Conservation (phyloP, 2,113 vertebrate species). For the Plotosus lineatus region DNA sequence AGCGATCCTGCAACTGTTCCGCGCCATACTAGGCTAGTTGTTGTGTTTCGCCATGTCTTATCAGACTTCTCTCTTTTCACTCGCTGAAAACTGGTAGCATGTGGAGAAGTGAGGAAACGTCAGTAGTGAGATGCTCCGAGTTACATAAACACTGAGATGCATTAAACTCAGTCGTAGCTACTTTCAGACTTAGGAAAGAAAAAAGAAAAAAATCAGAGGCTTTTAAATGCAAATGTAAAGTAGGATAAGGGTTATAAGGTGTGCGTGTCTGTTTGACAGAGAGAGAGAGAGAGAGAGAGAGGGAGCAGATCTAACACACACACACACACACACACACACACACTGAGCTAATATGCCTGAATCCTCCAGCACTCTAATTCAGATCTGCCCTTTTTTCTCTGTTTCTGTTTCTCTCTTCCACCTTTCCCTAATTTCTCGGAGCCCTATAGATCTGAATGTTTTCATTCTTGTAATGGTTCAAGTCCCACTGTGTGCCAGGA, state of each 20-base stretch:
- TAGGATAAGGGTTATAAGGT: no score
- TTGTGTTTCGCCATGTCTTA: neutral
- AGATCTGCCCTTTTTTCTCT: conserved; percentile 26
- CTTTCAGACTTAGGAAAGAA: no score
- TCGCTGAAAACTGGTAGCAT: neutral
- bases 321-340: no score
- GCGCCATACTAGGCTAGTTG: neutral
- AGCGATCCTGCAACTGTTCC: neutral
- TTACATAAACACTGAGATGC: neutral
- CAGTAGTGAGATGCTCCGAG: no score
- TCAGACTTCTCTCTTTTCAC: neutral
- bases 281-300: neutral
- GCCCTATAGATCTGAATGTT: conserved; percentile 30
- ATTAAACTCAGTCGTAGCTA: neutral
- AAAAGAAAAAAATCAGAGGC: neutral
- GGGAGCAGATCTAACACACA: conserved; percentile 30
- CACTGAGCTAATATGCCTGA: conserved; percentile 15
- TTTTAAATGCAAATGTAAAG: neutral
- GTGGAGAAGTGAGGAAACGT: neutral
- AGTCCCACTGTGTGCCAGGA: conserved; percentile 59
- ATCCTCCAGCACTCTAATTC: neutral
- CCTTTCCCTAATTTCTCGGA: conserved; percentile 44
- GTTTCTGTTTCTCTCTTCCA: conserved; percentile 40
- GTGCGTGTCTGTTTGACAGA: neutral
- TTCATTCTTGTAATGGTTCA: conserved; percentile 25